Evolutionary conservation across 2,113 vertebrate genomes (phyloP).

Genomic region (Eurypyga helias): DNA sequence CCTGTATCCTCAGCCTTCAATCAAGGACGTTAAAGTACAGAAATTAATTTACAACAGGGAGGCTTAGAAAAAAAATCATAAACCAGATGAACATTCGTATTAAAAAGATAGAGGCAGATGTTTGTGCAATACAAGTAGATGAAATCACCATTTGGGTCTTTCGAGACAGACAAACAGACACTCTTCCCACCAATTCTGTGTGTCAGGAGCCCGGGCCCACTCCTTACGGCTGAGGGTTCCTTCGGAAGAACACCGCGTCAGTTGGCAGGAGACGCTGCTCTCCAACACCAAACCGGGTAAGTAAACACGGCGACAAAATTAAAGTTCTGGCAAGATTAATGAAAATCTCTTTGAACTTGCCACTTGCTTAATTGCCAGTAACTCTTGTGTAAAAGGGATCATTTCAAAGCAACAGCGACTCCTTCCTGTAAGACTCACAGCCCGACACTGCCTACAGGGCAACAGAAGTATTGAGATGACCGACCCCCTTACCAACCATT

Average conservation of each 20-base stretch:
- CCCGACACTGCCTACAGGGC: neutral
- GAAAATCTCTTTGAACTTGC: neutral
- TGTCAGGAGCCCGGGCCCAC: neutral
- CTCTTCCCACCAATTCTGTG: rapidly evolving
- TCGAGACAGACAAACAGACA: neutral
- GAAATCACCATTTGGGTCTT: neutral
- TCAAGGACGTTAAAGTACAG: neutral
- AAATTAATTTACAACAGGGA: neutral
- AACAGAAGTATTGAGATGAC: neutral
- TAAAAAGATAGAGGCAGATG: neutral
- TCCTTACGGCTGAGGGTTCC: rapidly evolving
- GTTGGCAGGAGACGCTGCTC: neutral
- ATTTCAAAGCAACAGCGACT: neutral
- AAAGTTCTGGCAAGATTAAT: neutral
- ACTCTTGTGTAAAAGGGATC: neutral
- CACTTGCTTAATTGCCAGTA: neutral
- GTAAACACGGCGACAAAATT: neutral
- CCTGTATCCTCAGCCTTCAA: neutral
- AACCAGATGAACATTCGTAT: neutral
- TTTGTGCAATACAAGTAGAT: neutral
- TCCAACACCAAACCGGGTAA: neutral
- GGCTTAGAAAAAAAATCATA: neutral
- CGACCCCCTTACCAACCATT: neutral
- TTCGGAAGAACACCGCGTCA: rapidly evolving
- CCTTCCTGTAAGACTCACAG: neutral